phyloP scores from a whole-genome alignment of 2,888 invertebrate genomes.

The Synergus umbraculus region DNA sequence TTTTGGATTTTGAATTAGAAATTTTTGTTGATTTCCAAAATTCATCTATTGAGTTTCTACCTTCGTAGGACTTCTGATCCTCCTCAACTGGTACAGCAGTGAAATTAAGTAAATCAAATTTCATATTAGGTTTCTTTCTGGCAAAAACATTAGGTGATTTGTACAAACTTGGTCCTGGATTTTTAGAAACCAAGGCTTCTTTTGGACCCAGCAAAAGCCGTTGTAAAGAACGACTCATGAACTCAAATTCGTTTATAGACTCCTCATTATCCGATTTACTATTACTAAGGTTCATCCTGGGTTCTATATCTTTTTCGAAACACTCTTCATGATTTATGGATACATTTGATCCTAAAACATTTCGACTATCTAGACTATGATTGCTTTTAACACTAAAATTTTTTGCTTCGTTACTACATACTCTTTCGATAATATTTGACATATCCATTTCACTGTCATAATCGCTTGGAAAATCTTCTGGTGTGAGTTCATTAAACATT shows the following conservation, averaged over 20 bases:
- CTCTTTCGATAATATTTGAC: constrained; percentile 79
- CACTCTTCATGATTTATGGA: background rate
- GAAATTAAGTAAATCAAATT: constrained; percentile 25
- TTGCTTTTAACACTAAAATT: constrained; percentile 25
- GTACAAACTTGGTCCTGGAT: background rate
- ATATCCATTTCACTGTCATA: constrained; percentile 78
- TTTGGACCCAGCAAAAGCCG: background rate
- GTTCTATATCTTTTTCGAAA: background rate
- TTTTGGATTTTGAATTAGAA: background rate
- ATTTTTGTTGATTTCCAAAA: background rate
- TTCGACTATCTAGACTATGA: background rate
- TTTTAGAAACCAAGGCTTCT: background rate
- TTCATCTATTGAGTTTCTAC: background rate
- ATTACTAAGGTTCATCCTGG: background rate
- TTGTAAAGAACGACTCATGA: constrained; percentile 4
- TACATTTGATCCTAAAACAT: background rate
- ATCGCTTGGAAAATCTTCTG: constrained; percentile 73
- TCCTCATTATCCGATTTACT: background rate
- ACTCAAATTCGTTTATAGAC: background rate
- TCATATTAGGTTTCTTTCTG: background rate
- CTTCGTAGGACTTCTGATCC: background rate
- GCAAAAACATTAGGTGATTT: constrained; percentile 20
- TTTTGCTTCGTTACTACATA: constrained; percentile 66
- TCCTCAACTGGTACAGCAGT: background rate
- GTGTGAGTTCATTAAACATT: constrained; percentile 70